Percentiles rank a stretch among this genome's conserved stretches.
phyloP scores from a whole-genome alignment of 2,797 vertebrate genomes.

The Sebastes cheni region DNA sequence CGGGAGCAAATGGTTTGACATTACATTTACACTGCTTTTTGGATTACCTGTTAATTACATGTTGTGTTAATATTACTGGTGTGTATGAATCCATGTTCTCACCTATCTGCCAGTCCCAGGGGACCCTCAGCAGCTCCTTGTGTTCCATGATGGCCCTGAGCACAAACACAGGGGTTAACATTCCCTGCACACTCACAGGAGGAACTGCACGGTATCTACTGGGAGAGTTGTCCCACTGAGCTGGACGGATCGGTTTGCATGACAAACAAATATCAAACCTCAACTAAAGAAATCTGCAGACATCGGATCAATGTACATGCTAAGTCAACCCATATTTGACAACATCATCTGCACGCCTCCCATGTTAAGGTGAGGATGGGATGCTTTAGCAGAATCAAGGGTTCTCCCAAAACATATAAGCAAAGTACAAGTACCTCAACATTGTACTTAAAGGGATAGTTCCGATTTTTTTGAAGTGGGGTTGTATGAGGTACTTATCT shows the following conservation, averaged over 20 bases:
- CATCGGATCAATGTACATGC: too few species aligned
- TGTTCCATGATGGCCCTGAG: conserved; percentile 95
- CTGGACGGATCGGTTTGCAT: background rate
- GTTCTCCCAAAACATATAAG: background rate
- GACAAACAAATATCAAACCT: background rate
- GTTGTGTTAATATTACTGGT: background rate
- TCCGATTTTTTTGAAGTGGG: background rate
- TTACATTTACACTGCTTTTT: too few species aligned
- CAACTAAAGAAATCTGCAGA: too few species aligned
- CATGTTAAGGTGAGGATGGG: background rate
- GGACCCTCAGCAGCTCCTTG: conserved; percentile 93
- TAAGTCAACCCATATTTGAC: background rate
- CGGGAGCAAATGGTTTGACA: background rate
- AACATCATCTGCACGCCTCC: background rate
- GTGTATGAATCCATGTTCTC: conserved; percentile 54
- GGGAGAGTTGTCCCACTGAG: background rate
- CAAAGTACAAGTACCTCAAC: background rate
- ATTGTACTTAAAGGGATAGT: background rate
- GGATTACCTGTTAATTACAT: background rate
- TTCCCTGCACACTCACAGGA: background rate
- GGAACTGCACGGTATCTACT: background rate
- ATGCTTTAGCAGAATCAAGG: background rate
- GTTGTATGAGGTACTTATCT: background rate
- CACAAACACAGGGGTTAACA: background rate
- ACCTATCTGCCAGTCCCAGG: conserved; percentile 98